These are phyloP conservation scores for Solen grandis DNA, from an alignment of 1,140 invertebrate genomes.

Conservation along the genomic window DNA sequence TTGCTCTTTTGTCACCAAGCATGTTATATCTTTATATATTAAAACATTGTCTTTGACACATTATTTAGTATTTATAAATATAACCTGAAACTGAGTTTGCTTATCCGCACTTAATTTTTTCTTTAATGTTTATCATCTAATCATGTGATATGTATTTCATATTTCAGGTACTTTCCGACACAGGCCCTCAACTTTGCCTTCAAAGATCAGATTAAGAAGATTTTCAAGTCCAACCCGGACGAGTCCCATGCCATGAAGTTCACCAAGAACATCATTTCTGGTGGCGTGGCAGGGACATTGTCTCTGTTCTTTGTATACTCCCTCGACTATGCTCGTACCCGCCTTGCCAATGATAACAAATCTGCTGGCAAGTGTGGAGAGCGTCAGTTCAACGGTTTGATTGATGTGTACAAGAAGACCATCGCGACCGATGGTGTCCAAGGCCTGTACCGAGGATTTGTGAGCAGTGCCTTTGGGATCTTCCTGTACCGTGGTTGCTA, in stretches of 20 bases:
- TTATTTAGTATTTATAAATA: no score
- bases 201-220: slow-evolving; percentile 92
- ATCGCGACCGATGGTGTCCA: slow-evolving; percentile 92
- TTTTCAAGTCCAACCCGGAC: slow-evolving; percentile 78
- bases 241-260: slow-evolving; percentile 79
- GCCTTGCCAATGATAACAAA: slow-evolving; percentile 84
- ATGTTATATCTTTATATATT: no score
- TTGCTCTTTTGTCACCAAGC: no score
- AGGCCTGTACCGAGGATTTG: slow-evolving; percentile 96
- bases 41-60: no score
- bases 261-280: slow-evolving; percentile 89
- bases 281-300: slow-evolving; percentile 95
- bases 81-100: no score
- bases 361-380: slow-evolving; percentile 88
- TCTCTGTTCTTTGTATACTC: slow-evolving; percentile 98
- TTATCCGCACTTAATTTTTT: no score
- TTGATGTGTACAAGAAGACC: slow-evolving; percentile 93
- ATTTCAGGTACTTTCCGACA: slow-evolving; percentile 95
- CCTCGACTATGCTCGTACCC: slow-evolving; percentile 96
- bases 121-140: no score
- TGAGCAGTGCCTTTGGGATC: slow-evolving; percentile 88
- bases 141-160: no score
- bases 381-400: slow-evolving; percentile 93
- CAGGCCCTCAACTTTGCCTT: slow-evolving; percentile 98
- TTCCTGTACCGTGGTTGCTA: slow-evolving; percentile 89